Percentiles rank a stretch among this genome's conserved stretches.
Conservation (phyloP, 1,140 invertebrate genomes). For the Drosophila suzukii region DNA sequence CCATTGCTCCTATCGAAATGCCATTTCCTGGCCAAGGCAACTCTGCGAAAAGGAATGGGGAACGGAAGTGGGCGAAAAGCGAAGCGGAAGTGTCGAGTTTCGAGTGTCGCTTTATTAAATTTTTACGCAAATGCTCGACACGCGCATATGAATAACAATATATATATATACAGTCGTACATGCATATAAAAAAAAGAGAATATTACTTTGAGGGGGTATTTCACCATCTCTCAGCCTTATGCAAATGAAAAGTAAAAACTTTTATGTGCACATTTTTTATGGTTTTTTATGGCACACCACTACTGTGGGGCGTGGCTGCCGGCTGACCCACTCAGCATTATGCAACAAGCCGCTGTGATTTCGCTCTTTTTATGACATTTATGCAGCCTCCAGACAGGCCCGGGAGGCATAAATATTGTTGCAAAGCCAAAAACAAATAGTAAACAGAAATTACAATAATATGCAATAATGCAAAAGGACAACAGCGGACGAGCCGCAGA, state of each 20-base stretch:
- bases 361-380: constrained; percentile 64
- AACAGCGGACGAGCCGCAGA: constrained; percentile 41
- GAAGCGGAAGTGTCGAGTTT: constrained; percentile 40
- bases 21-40: constrained; percentile 54
- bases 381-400: constrained; percentile 8
- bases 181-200: neutral
- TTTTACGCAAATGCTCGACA: constrained; percentile 78
- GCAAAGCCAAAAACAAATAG: constrained; percentile 81
- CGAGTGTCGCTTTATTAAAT: constrained; percentile 80
- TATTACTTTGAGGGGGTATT: constrained; percentile 1
- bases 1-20: constrained; percentile 77
- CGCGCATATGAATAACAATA: constrained; percentile 78
- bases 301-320: constrained; percentile 26
- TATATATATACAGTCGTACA: constrained; percentile 22
- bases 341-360: constrained; percentile 62
- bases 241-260: constrained; percentile 77
- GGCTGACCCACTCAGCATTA: constrained; percentile 61
- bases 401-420: constrained; percentile 68
- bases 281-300: constrained; percentile 36
- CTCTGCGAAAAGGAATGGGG: constrained; percentile 4
- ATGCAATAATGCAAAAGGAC: constrained; percentile 81
- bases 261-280: constrained; percentile 70
- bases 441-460: constrained; percentile 81
- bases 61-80: constrained; percentile 6
- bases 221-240: constrained; percentile 44